Percentiles rank a stretch among this genome's conserved stretches.
Evolutionary conservation across 2,797 vertebrate genomes (phyloP).

Genomic region (Cossypha polioptera): DNA sequence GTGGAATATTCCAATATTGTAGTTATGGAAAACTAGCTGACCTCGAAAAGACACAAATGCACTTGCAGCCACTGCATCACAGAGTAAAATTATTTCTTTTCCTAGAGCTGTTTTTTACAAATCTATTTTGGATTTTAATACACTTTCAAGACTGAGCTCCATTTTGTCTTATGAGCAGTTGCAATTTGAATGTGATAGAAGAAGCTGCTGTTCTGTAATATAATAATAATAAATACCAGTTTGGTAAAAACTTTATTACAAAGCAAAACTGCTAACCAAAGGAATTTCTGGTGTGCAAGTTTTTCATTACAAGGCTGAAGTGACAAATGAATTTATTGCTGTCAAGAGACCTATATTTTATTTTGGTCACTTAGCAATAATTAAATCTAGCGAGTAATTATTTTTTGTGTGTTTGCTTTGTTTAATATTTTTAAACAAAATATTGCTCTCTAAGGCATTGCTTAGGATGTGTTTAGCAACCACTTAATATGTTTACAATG

Average conservation of each 20-base stretch:
- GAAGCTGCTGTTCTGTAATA: conserved; percentile 59
- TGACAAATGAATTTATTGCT: conserved; percentile 12
- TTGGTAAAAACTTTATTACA: neutral
- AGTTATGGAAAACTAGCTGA: neutral
- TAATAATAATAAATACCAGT: conserved; percentile 63
- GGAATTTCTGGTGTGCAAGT: neutral
- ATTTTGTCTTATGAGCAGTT: conserved; percentile 9
- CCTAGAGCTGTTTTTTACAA: neutral
- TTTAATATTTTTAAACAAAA: conserved; percentile 33
- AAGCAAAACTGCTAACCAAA: conserved; percentile 27
- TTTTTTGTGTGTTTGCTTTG: neutral
- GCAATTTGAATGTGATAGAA: neutral
- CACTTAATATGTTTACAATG: neutral
- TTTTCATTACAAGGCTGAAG: conserved; percentile 2
- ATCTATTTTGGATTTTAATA: neutral
- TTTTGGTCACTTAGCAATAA: conserved; percentile 48
- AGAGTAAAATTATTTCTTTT: conserved; percentile 3
- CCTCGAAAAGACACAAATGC: conserved; percentile 27
- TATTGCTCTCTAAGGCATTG: neutral
- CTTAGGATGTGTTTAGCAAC: neutral
- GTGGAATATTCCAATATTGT: no score
- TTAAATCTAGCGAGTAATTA: neutral
- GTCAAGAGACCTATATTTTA: neutral
- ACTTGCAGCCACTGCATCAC: neutral
- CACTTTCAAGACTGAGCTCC: neutral